Base-by-base conservation (phyloP, 2,113 vertebrate genomes). In the Jacana jacana region DNA sequence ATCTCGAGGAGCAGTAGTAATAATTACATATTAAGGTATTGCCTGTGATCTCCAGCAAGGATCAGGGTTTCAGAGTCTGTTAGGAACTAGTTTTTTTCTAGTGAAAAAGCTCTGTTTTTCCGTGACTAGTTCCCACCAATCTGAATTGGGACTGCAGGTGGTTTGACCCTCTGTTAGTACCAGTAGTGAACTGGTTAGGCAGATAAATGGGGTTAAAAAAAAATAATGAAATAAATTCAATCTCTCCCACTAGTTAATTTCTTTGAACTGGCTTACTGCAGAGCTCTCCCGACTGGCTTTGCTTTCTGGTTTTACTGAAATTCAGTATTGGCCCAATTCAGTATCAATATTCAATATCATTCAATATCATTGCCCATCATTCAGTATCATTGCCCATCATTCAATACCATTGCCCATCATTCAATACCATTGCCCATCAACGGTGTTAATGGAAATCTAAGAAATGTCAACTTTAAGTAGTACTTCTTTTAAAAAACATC, bases 41-140 rank as follows among this genome's bases (percentile, higher is more conserved):
- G 27, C 23, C 30, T 51, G 20, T 0, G 0, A 16, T 64, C 30
- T 63, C 15, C 39, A 23, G 37, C 19, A 69, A 49, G 58, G 82
- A 55, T 16, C 15, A 57, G 58, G 4, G 3, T 73, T 89, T 65
- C 22, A 4, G 16, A 27, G 39, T 58, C 31, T 70, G 31, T 55
- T 44, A 58, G 17, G 31, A 80, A 8, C 33, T n/a, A n/a, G n/a
- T n/a, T n/a, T n/a, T n/a, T n/a, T n/a, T n/a, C n/a, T n/a, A n/a
- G n/a, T n/a, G n/a, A n/a, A n/a, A n/a, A n/a, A n/a, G n/a, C n/a
- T 77, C 54, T 81, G 6, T 35, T 79, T 9, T 73, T 89, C 57
- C 35, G 17, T 77, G 49, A 65, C 15, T 48, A 30, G 2, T 58
- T 90, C 37, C 33, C 51, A 33, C 20, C 52, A 55, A 1, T 85